A percentile compares a stretch with the other conserved stretches of the same genome.
Evolutionary conservation across 2,888 invertebrate genomes (phyloP).

Genomic region (Ectemnius lituratus): DNA sequence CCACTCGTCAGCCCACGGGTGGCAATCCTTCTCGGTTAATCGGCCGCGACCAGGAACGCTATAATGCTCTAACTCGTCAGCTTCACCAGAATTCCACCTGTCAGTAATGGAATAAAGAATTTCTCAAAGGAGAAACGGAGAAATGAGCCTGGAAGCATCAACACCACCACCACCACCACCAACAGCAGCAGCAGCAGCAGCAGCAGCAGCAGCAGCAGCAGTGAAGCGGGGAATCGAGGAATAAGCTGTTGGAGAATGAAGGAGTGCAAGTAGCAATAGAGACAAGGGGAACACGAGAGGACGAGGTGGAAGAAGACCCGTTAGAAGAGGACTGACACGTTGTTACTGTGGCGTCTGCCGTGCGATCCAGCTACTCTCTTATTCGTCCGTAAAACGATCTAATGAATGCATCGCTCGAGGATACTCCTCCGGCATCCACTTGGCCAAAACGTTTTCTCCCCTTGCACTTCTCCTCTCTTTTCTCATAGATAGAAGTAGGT

Average conservation of each 20-base stretch:
- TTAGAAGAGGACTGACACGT: constrained; percentile 73
- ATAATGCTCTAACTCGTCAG: constrained; percentile 24
- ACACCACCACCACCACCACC: too few relatives aligned
- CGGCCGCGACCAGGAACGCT: too few relatives aligned
- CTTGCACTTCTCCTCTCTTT: constrained; percentile 36
- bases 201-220: not conserved
- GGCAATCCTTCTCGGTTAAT: constrained; percentile 31
- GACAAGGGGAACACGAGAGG: constrained; percentile 22
- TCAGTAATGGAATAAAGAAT: not conserved
- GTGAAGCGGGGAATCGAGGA: not conserved
- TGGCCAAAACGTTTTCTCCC: constrained; percentile 69
- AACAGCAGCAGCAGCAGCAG: not conserved
- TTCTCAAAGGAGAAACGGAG: not conserved
- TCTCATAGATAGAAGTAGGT: constrained; percentile 57
- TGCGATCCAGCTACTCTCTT: constrained; percentile 58
- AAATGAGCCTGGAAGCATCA: not conserved
- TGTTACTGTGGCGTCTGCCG: constrained; percentile 69
- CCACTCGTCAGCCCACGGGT: constrained; percentile 27
- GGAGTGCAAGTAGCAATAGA: not conserved
- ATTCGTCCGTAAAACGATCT: constrained; percentile 72
- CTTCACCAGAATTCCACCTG: not conserved
- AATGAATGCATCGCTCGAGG: constrained; percentile 75
- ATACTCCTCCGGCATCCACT: constrained; percentile 29
- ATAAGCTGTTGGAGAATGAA: not conserved
- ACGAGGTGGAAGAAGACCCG: constrained; percentile 64